Evolutionary conservation across 2,888 invertebrate genomes (phyloP), one percentile per base, ranked within the genome.

Genomic region (Agrochola litura): DNA sequence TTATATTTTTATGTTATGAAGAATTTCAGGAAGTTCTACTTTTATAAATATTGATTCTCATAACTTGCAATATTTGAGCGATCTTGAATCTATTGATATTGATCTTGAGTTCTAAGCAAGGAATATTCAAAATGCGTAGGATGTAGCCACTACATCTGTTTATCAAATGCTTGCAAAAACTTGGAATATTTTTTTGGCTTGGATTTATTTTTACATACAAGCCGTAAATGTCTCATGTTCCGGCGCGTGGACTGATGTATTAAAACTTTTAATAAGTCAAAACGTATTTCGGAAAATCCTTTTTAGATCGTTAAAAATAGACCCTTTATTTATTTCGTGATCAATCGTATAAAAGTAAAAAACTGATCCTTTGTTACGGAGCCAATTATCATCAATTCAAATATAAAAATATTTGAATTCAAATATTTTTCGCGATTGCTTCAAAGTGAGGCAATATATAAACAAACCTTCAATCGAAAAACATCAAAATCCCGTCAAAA

Each of bases 381-480:
- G 12, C 25, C 46, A 83, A 65, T 65, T 60, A 78, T 61, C 9
- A 65, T 54, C 14, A 43, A 58, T 64, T 25, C 22, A 58, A 77
- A 41, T 30, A 60, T 54, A 30, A 30, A 30, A 30, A 30, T 30
- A 30, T 30, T 30, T 30, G 30, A 30, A 30, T 30, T 30, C 30
- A 30, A 1, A 2, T 30, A 30, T 30, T 22, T 37, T 43, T 37
- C n/a, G 43, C 22, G 61, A 49, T 49, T 43, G 10, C 6, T 25
- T 43, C 30, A 54, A 85, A 74, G 19, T 30, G n/a, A 61, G 5
- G 8, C 25, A 81, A 60, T 63, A 58, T 73, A 73, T 5, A 76
- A 73, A 73, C 22, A 77, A 72, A 82, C n/a, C 56, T 41, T 61
- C 12, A 73, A 56, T 64, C 12, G 9, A 43, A 71, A 84, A 68